phyloP scores from a whole-genome alignment of 2,113 vertebrate genomes.

The Brachirus orientalis region DNA sequence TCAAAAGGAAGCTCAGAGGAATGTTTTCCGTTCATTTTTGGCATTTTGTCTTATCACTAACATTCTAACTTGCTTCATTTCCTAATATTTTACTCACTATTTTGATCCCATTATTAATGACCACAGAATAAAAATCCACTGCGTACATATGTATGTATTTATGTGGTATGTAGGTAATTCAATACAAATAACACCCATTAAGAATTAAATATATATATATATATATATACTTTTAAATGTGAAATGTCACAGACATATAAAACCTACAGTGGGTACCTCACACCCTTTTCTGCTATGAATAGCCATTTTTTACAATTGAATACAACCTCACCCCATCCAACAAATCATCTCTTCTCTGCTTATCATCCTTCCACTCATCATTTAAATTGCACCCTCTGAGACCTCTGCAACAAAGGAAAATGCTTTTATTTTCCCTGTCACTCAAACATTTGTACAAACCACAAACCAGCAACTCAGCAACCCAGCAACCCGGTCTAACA shows the following conservation, averaged over 20 bases:
- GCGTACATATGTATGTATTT: too few species aligned
- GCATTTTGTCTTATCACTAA: not conserved
- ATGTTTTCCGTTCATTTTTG: constrained; percentile 9
- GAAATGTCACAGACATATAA: not conserved
- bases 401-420: constrained; percentile 4
- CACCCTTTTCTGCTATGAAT: not conserved
- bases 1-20: constrained; percentile 11
- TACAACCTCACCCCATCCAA: constrained; percentile 2
- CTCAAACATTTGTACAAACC: constrained; percentile 40
- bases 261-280: not conserved
- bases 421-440: constrained; percentile 37
- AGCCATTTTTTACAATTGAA: not conserved
- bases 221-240: not conserved
- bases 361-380: constrained; percentile 4
- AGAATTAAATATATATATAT: not conserved
- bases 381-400: constrained; percentile 22
- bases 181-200: not conserved
- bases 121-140: too few species aligned
- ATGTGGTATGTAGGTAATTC: too few species aligned
- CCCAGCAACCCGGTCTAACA: constrained; percentile 48
- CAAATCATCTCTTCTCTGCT: constrained; percentile 12
- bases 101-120: not conserved
- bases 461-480: not conserved
- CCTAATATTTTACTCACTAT: not conserved
- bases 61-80: not conserved